A percentile compares a stretch with the other conserved stretches of the same genome.
Conservation (phyloP, 1,140 invertebrate genomes). For the Antheraea mylitta region DNA sequence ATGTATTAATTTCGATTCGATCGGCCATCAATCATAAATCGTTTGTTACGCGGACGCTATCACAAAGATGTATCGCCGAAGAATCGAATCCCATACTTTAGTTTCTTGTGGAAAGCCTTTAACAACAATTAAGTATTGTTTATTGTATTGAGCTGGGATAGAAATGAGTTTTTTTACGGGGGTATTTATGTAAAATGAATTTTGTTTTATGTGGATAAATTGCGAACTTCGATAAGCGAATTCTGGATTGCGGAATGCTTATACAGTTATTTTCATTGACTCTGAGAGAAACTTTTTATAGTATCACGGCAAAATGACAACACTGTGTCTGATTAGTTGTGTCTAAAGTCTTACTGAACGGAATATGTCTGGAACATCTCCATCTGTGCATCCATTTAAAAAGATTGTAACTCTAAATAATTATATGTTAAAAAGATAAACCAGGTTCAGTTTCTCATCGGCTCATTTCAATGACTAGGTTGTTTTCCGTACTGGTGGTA, state of each 20-base stretch:
- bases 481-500: too few species aligned
- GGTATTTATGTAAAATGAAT: background rate
- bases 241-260: background rate
- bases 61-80: constrained; percentile 23
- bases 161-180: background rate
- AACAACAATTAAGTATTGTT: constrained; percentile 67
- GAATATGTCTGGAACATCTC: too few species aligned
- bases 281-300: too few species aligned
- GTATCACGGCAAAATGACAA: too few species aligned
- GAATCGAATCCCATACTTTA: constrained; percentile 14
- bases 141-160: background rate
- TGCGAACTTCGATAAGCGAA: background rate
- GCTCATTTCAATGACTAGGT: too few species aligned
- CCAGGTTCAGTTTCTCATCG: too few species aligned
- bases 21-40: constrained; percentile 64
- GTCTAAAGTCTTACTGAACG: too few species aligned
- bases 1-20: constrained; percentile 57
- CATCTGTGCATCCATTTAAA: too few species aligned
- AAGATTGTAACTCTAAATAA: too few species aligned
- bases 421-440: too few species aligned
- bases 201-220: background rate
- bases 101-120: constrained; percentile 38
- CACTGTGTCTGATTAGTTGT: too few species aligned
- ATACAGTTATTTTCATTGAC: too few species aligned
- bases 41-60: constrained; percentile 51